Percentiles rank a stretch among this genome's conserved stretches.
phyloP scores from a whole-genome alignment of 2,888 invertebrate genomes.

The Cantharis rustica region DNA sequence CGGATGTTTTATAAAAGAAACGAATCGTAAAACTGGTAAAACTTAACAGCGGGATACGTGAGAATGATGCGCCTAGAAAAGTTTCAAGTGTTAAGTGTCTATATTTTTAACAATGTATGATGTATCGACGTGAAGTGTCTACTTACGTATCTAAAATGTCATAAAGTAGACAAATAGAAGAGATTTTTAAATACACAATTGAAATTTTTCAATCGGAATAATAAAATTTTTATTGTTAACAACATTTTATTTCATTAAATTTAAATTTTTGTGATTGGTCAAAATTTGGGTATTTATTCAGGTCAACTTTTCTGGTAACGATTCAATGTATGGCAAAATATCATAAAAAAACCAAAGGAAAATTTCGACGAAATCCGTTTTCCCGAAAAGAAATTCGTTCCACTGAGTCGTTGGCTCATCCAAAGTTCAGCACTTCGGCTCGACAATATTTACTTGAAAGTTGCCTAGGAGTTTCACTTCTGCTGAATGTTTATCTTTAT shows the following conservation, averaged over 20 bases:
- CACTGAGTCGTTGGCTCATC: no score
- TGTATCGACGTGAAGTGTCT: conserved; percentile 7
- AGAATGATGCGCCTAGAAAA: neutral
- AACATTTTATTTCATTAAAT: neutral
- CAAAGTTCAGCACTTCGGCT: no score
- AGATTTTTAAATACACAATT: neutral
- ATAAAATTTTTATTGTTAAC: neutral
- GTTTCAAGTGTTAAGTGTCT: conserved; percentile 9
- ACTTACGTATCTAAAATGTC: conserved; percentile 38
- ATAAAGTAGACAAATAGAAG: conserved; percentile 34
- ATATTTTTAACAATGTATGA: conserved; percentile 16
- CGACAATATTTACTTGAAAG: neutral
- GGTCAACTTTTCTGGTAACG: no score
- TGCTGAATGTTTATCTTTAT: neutral
- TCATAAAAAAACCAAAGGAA: no score
- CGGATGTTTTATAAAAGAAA: neutral
- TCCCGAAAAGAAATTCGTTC: no score
- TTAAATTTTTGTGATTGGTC: no score
- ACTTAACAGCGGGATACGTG: neutral
- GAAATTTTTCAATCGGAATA: neutral
- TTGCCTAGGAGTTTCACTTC: neutral
- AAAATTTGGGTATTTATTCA: neutral
- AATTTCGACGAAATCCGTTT: no score
- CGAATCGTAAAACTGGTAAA: neutral
- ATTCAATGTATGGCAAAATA: no score